Evolutionary conservation across 2,113 vertebrate species (phyloP).

Genomic region (Sinocyclocheilus rhinocerous): DNA sequence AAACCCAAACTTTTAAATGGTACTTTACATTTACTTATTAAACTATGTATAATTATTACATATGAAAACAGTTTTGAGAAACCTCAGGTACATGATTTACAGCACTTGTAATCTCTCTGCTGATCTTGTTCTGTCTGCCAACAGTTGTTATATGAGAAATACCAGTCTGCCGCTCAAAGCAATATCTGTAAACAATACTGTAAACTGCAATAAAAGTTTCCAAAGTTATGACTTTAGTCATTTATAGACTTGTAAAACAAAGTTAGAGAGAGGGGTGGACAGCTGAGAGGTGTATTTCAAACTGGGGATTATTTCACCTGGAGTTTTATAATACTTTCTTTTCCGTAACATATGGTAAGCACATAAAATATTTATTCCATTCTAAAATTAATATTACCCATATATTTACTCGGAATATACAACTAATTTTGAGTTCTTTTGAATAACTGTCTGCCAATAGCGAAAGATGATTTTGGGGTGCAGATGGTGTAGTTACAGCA

Average conservation of each 20-base stretch:
- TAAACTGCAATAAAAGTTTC: constrained; percentile 1
- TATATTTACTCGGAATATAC: neutral
- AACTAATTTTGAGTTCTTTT: neutral
- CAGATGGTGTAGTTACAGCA: neutral
- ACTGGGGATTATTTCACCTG: neutral
- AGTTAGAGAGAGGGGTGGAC: neutral
- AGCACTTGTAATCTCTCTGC: neutral
- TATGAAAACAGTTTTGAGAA: neutral
- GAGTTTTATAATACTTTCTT: neutral
- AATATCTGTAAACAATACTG: neutral
- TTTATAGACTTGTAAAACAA: constrained; percentile 7
- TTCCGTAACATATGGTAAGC: neutral
- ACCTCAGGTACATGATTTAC: neutral
- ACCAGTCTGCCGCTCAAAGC: neutral
- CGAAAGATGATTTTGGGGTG: neutral
- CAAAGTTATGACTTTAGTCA: constrained; percentile 34
- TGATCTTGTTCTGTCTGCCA: neutral
- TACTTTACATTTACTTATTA: neutral
- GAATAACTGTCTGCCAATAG: neutral
- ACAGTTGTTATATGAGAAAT: constrained; percentile 21
- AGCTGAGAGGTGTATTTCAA: neutral
- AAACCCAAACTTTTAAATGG: neutral
- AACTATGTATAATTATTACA: neutral
- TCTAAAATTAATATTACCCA: no score
- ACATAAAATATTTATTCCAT: neutral